phyloP scores from a whole-genome alignment of 2,113 vertebrate genomes.

The Uria aalge region DNA sequence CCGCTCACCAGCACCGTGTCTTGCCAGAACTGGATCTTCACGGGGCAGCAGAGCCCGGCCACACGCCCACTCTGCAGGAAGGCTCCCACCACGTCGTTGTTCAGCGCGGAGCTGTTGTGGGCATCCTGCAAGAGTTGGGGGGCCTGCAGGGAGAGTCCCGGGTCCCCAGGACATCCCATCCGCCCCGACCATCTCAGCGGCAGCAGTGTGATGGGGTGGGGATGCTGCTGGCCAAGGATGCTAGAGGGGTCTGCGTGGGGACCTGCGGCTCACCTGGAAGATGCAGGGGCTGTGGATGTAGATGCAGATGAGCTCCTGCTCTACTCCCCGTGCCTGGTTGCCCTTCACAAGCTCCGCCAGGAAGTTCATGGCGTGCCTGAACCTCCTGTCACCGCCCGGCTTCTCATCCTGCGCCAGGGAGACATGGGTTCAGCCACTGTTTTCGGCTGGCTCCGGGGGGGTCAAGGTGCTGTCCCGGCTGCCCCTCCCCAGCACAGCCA shows the following conservation, averaged over 20 bases:
- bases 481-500: neutral
- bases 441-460: neutral
- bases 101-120: neutral
- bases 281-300: neutral
- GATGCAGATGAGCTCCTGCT: neutral
- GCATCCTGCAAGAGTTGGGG: neutral
- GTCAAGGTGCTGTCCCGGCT: neutral
- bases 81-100: neutral
- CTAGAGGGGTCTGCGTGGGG: accelerated
- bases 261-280: neutral
- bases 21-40: neutral
- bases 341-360: neutral
- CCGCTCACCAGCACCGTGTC: neutral
- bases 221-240: neutral
- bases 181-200: accelerated
- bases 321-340: accelerated
- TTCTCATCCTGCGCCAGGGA: accelerated
- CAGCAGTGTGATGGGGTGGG: too few species aligned
- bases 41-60: neutral
- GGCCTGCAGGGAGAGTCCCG: accelerated
- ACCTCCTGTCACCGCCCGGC: accelerated
- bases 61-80: neutral
- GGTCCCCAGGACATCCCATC: neutral
- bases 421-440: neutral
- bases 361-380: neutral